These are phyloP conservation scores for Tyria jacobaeae DNA, from an alignment of 2,888 invertebrate genomes.

Conservation along the genomic window DNA sequence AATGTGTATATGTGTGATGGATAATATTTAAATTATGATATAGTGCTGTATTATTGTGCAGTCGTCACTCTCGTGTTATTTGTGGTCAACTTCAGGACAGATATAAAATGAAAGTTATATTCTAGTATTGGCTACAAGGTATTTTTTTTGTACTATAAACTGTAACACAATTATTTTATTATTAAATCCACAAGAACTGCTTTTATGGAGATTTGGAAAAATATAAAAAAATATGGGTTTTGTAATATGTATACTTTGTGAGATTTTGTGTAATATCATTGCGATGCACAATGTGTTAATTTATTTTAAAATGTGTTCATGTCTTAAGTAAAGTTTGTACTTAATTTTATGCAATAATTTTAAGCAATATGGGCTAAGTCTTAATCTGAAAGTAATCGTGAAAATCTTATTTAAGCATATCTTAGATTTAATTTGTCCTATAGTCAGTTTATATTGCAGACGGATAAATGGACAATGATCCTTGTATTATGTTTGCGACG, in stretches of 20 bases:
- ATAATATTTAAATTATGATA: constrained; percentile 38
- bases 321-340: constrained; percentile 38
- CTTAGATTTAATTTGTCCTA: not conserved
- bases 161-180: constrained; percentile 3
- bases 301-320: constrained; percentile 46
- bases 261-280: constrained; percentile 44
- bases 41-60: constrained; percentile 46
- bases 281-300: constrained; percentile 25
- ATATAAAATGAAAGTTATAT: constrained; percentile 16
- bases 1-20: constrained; percentile 48
- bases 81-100: not conserved
- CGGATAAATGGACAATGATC: no score
- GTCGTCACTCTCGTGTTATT: constrained; percentile 28
- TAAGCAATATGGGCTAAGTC: constrained; percentile 3
- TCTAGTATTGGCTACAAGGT: constrained; percentile 32
- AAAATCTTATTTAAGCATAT: no score
- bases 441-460: no score
- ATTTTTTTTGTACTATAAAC: constrained; percentile 32
- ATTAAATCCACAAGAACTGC: not conserved
- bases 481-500: no score
- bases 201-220: not conserved
- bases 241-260: constrained; percentile 37
- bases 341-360: constrained; percentile 38
- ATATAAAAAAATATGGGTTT: constrained; percentile 10
- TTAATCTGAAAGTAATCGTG: not conserved